Evolutionary conservation across 2,888 invertebrate species (phyloP).

Genomic region (Zelleria hepariella): DNA sequence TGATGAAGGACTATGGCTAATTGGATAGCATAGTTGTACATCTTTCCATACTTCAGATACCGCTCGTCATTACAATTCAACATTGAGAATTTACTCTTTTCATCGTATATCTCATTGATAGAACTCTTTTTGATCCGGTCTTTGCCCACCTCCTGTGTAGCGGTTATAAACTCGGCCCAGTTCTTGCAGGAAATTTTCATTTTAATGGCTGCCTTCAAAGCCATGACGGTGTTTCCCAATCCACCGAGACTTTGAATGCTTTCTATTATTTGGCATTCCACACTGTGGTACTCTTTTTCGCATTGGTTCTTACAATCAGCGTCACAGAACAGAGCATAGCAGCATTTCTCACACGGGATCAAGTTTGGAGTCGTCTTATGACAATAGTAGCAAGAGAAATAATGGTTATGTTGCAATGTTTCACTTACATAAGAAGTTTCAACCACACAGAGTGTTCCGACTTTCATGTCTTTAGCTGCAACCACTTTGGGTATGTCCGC

Average conservation of each 20-base stretch:
- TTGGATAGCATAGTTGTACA: not conserved
- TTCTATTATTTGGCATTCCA: slow-evolving; percentile 15
- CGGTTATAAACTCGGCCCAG: slow-evolving; percentile 1
- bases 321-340: slow-evolving; percentile 14
- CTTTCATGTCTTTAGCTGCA: slow-evolving; percentile 9
- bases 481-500: not conserved
- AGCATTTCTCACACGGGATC: slow-evolving; percentile 14
- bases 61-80: not conserved
- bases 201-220: not conserved
- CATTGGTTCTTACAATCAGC: slow-evolving; percentile 12
- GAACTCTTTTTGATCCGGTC: not conserved
- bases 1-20: not conserved
- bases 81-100: not conserved
- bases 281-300: slow-evolving; percentile 13
- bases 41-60: not conserved
- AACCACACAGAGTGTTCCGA: slow-evolving; percentile 9
- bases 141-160: not conserved
- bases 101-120: slow-evolving; percentile 1
- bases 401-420: not conserved
- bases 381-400: slow-evolving; percentile 11
- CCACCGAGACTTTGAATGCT: not conserved
- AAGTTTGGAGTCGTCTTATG: slow-evolving; percentile 15
- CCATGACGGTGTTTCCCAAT: not conserved
- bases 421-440: slow-evolving; percentile 9
- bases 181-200: not conserved